Conservation (phyloP, 2,888 invertebrate species). For the Galerucella pusilla region DNA sequence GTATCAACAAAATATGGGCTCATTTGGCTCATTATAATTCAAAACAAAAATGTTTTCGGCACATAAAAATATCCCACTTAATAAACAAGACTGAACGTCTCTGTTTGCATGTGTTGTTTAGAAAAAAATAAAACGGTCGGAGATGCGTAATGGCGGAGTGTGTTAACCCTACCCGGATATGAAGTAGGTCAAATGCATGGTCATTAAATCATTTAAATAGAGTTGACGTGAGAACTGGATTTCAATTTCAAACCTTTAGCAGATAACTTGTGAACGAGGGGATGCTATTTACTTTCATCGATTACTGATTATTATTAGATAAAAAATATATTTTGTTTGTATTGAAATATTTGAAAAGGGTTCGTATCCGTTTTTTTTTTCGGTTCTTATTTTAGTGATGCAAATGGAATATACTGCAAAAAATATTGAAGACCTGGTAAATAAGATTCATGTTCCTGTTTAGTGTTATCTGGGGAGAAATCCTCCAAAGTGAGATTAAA, state of each 20-base stretch:
- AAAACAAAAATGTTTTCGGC: neutral
- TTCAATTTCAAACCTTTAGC: neutral
- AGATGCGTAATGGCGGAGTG: constrained; percentile 27
- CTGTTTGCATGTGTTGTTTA: constrained; percentile 14
- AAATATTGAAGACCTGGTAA: too few relatives aligned
- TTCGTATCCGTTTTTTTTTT: too few relatives aligned
- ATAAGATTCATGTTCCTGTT: too few relatives aligned
- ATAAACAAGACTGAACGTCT: neutral
- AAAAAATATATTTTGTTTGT: too few relatives aligned
- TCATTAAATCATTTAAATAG: constrained; percentile 38
- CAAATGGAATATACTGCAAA: too few relatives aligned
- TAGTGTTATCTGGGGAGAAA: too few relatives aligned
- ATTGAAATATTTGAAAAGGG: too few relatives aligned
- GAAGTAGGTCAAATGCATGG: constrained; percentile 46
- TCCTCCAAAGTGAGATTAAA: too few relatives aligned
- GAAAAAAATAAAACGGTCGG: constrained; percentile 11
- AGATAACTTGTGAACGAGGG: neutral
- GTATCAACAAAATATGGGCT: too few relatives aligned
- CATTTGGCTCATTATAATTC: too few relatives aligned
- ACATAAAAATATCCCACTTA: too few relatives aligned
- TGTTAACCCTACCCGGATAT: constrained; percentile 48
- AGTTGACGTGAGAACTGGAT: constrained; percentile 45
- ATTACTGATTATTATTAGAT: neutral
- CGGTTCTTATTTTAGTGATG: too few relatives aligned
- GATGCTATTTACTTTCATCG: neutral